A percentile compares a stretch with the other conserved stretches of the same genome.
Evolutionary conservation across 2,797 vertebrate species (phyloP).

Genomic region (Cheirogaleus major): DNA sequence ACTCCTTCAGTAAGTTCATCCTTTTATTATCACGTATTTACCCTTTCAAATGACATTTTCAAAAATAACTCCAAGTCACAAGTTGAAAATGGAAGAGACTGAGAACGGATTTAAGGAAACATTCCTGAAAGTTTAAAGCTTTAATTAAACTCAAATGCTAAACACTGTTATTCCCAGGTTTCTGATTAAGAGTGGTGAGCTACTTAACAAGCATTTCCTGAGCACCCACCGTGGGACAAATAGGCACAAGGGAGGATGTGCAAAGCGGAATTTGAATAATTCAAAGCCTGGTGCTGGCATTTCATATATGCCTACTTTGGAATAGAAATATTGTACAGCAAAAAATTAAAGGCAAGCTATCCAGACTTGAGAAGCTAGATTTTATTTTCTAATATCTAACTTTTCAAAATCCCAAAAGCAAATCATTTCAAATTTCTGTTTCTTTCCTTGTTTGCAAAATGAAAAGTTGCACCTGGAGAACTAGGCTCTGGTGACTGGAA

Average conservation of each 20-base stretch:
- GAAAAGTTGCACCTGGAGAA: neutral
- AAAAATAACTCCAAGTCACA: constrained; percentile 25
- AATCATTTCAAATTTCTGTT: constrained; percentile 29
- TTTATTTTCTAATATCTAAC: constrained; percentile 24
- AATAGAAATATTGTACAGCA: neutral
- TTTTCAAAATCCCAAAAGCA: constrained; percentile 19
- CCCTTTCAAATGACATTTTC: constrained; percentile 40
- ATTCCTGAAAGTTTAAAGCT: constrained; percentile 35
- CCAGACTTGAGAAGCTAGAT: neutral
- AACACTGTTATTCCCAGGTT: constrained; percentile 32
- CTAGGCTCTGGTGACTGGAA: neutral
- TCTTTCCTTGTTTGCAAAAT: constrained; percentile 31
- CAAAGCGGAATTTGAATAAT: neutral
- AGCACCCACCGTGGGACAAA: neutral
- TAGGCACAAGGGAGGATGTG: neutral
- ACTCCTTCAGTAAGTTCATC: constrained; percentile 94
- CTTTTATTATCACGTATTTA: neutral
- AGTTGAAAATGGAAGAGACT: constrained; percentile 27
- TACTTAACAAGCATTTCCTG: constrained; percentile 41
- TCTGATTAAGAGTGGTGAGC: constrained; percentile 16
- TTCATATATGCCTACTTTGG: neutral
- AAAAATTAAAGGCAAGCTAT: neutral
- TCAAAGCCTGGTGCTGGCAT: neutral
- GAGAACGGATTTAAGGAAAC: constrained; percentile 33
- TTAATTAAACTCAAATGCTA: constrained; percentile 50